A percentile compares a stretch with the other conserved stretches of the same genome.
Conservation (phyloP, 35 echinoderm and acorn worm genomes). For the Stichopus chloronotus region DNA sequence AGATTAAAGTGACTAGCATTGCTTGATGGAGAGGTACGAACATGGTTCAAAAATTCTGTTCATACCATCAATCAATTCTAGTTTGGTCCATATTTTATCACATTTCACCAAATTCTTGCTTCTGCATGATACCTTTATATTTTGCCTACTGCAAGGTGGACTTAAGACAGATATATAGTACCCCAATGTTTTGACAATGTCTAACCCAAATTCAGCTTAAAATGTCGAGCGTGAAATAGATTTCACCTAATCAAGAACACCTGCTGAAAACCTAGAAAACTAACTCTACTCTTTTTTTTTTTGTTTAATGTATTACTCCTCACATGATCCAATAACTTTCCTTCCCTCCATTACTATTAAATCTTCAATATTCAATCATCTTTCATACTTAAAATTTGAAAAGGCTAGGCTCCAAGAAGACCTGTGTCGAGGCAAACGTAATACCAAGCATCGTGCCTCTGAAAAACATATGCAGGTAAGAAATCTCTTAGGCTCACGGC, state of each 20-base stretch:
- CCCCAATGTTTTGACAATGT: constrained; percentile 26
- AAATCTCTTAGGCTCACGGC: constrained; percentile 32
- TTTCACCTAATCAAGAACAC: constrained; percentile 24
- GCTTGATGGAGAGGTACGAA: no score
- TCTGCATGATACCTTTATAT: no score
- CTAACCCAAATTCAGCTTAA: constrained; percentile 26
- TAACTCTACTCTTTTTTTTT: not conserved
- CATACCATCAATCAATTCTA: no score
- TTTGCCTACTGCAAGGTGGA: no score
- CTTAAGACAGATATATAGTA: not conserved
- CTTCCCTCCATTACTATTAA: constrained; percentile 3
- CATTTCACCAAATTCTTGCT: no score
- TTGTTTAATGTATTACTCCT: constrained; percentile 13
- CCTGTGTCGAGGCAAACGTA: not conserved
- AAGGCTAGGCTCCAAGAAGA: not conserved
- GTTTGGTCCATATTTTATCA: no score
- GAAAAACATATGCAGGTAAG: not conserved
- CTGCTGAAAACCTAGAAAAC: constrained; percentile 11
- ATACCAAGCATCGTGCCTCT: not conserved
- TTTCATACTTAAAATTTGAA: not conserved
- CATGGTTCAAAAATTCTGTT: no score
- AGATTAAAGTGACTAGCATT: no score
- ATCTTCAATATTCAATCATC: constrained; percentile 15
- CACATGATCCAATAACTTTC: constrained; percentile 3
- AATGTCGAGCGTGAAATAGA: constrained; percentile 5